Base-by-base conservation (phyloP, 2,113 vertebrate species). In the Alouatta palliata region DNA sequence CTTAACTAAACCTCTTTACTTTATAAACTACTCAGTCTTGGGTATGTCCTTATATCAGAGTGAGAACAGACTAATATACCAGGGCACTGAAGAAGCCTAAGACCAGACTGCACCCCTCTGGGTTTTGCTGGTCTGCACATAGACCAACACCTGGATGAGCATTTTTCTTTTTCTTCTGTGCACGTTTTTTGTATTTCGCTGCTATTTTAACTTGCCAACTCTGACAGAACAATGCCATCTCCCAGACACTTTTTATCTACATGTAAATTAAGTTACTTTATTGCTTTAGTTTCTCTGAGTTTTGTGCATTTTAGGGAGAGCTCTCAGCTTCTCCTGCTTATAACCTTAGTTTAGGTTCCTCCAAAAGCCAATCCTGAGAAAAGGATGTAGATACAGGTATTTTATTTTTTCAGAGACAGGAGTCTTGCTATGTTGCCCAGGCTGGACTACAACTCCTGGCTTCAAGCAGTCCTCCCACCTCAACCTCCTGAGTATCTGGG, bases 161-260 rank as follows among this genome's bases (percentile, higher is more conserved):
- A 27, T 35, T 61, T 81, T n/a, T 88, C 68, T 95, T 89, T 47
- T 23, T 37, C 17, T 64, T 91, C 66, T 80, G 17, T 64, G 45
- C 35, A 58, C 1, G 0, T 35, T 40, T 83, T 82, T 61, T 47
- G 17, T 80, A 94, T 88, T 94, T 87, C 20, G 13, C 71, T 91
- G 52, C 52, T 61, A 52, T 80, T 90, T 95, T 86, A 93, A 93
- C 23, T 89, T 77, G 37, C 16, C 17, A 56, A 4, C 21, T 95
- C 27, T 80, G 13, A 66, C 47, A 93, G 82, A 87, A 43, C 37
- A 45, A 64, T 52, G 45, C 85, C 86, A 95, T 83, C 93, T 93
- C 83, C 4, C 83, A 93, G 54, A 56, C 52, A 61, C 56, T 68
- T 77, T 32, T 86, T 43, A 73, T 80, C 37, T 86, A 16, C 40